phyloP scores from a whole-genome alignment of 2,113 vertebrate species.

The Himantopus leucocephalus region DNA sequence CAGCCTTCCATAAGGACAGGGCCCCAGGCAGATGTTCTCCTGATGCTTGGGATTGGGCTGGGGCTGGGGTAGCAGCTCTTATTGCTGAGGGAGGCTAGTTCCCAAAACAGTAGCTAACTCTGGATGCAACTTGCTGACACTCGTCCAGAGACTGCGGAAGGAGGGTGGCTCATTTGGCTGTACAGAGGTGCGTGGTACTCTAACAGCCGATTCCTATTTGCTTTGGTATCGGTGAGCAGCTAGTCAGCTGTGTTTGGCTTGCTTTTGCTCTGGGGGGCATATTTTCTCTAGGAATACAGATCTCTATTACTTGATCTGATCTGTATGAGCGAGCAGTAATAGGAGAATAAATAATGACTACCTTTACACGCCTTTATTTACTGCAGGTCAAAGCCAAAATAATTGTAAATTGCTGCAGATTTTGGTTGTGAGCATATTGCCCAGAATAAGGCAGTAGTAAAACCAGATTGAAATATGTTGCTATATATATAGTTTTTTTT shows the following conservation, averaged over 20 bases:
- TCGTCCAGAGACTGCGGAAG: background rate
- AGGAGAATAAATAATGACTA: background rate
- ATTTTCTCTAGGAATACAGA: background rate
- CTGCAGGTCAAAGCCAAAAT: background rate
- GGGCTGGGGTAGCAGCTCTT: background rate
- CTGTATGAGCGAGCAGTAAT: background rate
- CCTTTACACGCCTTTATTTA: background rate
- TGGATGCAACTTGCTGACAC: background rate
- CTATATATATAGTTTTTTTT: background rate
- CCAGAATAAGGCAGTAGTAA: background rate
- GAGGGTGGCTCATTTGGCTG: background rate
- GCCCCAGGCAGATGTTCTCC: background rate
- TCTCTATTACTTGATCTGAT: background rate
- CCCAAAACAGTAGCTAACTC: background rate
- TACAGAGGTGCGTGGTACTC: background rate
- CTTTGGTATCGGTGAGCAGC: background rate
- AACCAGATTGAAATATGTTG: background rate
- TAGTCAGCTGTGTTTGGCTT: background rate
- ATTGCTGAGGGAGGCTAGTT: background rate
- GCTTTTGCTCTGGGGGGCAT: background rate
- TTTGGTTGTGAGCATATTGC: background rate
- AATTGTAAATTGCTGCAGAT: background rate
- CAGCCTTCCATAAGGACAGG: background rate
- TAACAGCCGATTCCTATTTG: background rate
- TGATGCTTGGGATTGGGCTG: background rate